phyloP scores from a whole-genome alignment of 2,888 invertebrate species.

The Pseudococcus jackbeardsleyi region DNA sequence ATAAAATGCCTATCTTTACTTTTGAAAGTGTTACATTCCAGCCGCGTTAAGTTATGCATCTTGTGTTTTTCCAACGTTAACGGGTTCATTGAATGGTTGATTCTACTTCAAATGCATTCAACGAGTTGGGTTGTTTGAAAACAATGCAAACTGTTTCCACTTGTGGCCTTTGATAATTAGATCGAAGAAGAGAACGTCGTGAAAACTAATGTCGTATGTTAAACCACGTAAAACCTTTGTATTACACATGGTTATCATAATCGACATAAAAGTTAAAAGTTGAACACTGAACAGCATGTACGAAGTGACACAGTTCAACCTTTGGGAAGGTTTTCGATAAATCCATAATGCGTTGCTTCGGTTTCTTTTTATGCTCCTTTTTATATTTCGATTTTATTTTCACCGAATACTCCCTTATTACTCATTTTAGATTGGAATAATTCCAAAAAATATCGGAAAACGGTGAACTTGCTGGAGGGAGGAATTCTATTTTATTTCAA shows the following conservation, averaged over 20 bases:
- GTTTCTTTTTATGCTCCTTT: not conserved
- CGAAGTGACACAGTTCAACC: not conserved
- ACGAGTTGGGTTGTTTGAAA: not conserved
- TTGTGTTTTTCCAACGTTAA: conserved; percentile 2
- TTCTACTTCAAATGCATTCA: not conserved
- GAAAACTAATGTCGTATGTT: not conserved
- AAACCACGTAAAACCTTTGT: not conserved
- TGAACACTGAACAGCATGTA: not conserved
- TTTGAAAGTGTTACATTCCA: not conserved
- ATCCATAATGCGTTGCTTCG: not conserved
- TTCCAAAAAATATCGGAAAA: not conserved
- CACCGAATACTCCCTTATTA: conserved; percentile 19
- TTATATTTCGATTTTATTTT: conserved; percentile 23
- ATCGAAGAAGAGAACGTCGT: not conserved
- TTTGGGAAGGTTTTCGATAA: not conserved
- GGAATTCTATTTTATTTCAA: not conserved
- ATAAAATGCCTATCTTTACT: not conserved
- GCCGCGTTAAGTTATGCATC: not conserved
- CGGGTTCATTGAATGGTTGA: not conserved
- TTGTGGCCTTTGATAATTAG: conserved; percentile 11
- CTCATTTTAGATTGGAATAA: not conserved
- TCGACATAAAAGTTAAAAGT: not conserved
- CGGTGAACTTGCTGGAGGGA: not conserved
- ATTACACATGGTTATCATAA: not conserved
- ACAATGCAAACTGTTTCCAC: conserved; percentile 2